Evolutionary conservation across 1,140 invertebrate genomes (phyloP).

Genomic region (Drosophila ohnishii): DNA sequence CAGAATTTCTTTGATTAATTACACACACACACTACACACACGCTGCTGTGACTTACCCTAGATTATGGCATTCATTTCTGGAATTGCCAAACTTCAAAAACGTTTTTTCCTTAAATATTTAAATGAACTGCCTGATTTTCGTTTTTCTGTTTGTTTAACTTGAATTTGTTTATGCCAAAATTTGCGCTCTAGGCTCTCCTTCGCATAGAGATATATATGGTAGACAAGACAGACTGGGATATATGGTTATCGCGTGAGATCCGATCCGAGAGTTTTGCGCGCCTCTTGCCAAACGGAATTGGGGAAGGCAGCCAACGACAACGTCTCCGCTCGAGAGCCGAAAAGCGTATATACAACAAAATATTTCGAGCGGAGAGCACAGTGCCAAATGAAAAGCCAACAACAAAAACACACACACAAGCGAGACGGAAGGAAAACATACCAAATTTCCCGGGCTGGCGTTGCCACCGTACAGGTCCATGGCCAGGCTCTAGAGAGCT

Average conservation of each 20-base stretch:
- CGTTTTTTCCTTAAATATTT: constrained; percentile 2
- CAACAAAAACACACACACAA: constrained; percentile 13
- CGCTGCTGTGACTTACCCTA: constrained; percentile 53
- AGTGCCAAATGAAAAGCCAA: constrained; percentile 53
- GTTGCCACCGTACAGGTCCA: constrained; percentile 59
- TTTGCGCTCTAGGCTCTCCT: constrained; percentile 3
- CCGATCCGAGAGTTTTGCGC: constrained; percentile 56
- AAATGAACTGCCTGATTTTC: constrained; percentile 4
- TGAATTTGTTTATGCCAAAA: constrained; percentile 32
- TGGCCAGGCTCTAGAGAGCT: constrained; percentile 8
- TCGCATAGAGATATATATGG: constrained; percentile 2
- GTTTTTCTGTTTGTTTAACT: constrained; percentile 11
- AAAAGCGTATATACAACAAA: constrained; percentile 80
- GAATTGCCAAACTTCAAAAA: background rate
- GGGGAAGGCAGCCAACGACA: constrained; percentile 61
- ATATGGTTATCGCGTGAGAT: constrained; percentile 32
- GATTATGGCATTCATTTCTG: constrained; percentile 35
- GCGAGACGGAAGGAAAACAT: constrained; percentile 62
- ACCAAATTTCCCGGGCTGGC: constrained; percentile 70
- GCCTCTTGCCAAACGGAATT: constrained; percentile 65
- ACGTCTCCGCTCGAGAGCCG: constrained; percentile 75
- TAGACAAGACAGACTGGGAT: constrained; percentile 29
- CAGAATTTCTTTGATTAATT: constrained; percentile 38
- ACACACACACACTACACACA: constrained; percentile 7
- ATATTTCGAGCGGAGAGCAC: constrained; percentile 50